Conservation (phyloP, 1,140 invertebrate genomes). For the Drosophila eugracilis region DNA sequence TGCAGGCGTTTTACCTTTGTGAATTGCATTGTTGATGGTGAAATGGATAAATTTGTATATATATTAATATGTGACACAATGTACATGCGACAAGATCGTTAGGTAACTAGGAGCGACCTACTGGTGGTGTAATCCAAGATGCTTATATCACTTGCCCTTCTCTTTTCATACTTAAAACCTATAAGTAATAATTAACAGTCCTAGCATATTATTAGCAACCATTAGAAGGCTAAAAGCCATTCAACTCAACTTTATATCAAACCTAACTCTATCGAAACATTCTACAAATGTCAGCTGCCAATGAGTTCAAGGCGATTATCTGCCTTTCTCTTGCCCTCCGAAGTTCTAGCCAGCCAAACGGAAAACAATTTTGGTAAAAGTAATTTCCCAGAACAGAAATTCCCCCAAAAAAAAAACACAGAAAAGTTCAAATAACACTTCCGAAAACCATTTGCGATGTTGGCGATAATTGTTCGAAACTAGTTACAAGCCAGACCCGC, state of each 20-base stretch:
- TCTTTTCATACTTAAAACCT: no score
- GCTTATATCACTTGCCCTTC: no score
- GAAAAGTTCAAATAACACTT: conserved; percentile 75
- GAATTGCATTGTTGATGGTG: conserved; percentile 30
- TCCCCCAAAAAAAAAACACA: conserved; percentile 27
- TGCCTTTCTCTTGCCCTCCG: background rate
- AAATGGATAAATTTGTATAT: conserved; percentile 8
- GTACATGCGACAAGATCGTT: conserved; percentile 7
- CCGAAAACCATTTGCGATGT: conserved; percentile 76
- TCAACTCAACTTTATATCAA: no score
- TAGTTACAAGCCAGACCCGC: conserved; percentile 39
- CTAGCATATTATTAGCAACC: no score
- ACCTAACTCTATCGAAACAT: background rate
- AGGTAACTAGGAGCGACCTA: no score
- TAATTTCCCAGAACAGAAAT: conserved; percentile 49
- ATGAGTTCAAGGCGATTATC: conserved; percentile 7
- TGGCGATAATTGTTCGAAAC: conserved; percentile 64
- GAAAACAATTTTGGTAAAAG: conserved; percentile 28
- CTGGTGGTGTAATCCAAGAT: no score
- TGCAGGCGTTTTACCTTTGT: conserved; percentile 31
- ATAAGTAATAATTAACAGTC: no score
- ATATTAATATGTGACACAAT: conserved; percentile 1
- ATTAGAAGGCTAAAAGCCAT: no score
- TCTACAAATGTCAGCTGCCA: conserved; percentile 2
- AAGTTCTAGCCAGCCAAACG: background rate